Evolutionary conservation across 2,888 invertebrate species (phyloP), one percentile per base, ranked within the genome.

Genomic region (Trichogramma evanescens): DNA sequence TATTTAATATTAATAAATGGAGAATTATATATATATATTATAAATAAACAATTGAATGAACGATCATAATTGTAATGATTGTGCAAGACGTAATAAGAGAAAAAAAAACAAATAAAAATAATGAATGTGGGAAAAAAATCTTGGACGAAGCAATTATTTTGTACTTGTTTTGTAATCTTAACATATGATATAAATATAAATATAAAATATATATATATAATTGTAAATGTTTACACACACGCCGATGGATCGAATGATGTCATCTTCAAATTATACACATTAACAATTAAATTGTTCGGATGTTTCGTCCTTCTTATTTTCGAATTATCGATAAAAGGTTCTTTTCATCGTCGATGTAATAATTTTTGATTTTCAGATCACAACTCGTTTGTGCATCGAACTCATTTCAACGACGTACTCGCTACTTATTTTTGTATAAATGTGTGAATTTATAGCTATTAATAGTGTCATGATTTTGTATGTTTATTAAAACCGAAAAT

Each of bases 401-500:
- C 26, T 26, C 26, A 26, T 26, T 26, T 26, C 26, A 26, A 26
- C 26, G 26, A 26, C 26, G 26, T 26, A 26, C 26, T 26, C 26
- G 42, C 26, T 70, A 71, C 70, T 74, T 75, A 74, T 73, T 76
- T 77, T 76, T 77, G 73, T 77, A 77, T 76, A 77, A 76, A 77
- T 76, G 77, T 76, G 76, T 75, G 76, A 74, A 26, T 75, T 75
- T 72, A 74, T 76, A 74, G 74, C 26, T 75, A 76, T 73, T 74
- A 69, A 76, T 74, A 75, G 74, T 76, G 74, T 76, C 76, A 76
- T 75, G 75, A 76, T 77, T 77, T 77, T 77, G 75, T 77, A 77
- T 77, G 76, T 77, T 76, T 76, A 77, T 76, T 75, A 73, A 26
- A 77, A 77, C 76, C 75, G 76, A 76, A 77, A 77, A 76, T 77